Percentiles rank a stretch among this genome's conserved stretches.
Conservation (phyloP, 1,140 invertebrate genomes). For the Macrostomum lignano region DNA sequence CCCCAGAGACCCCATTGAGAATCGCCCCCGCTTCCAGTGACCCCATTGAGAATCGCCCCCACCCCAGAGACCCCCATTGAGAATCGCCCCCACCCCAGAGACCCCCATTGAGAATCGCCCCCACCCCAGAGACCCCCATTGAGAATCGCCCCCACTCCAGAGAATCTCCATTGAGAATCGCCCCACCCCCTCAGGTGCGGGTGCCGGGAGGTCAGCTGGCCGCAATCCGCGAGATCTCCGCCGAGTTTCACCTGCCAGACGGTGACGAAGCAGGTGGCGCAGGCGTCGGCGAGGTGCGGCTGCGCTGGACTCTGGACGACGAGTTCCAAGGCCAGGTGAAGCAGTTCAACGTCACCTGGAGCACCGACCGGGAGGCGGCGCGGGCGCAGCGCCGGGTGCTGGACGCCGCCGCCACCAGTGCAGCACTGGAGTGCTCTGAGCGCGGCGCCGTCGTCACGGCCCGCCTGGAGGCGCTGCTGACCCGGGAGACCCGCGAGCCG, state of each 20-base stretch:
- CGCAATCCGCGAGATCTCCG: constrained; percentile 3
- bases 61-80: too few species aligned
- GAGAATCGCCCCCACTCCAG: too few species aligned
- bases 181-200: constrained; percentile 17
- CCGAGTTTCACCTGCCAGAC: constrained; percentile 1
- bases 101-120: too few species aligned
- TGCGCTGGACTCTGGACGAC: constrained; percentile 16
- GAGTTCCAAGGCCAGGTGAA: constrained; percentile 12
- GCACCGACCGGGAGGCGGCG: constrained; percentile 14
- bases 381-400: constrained; percentile 19
- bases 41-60: too few species aligned
- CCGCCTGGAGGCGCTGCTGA: constrained; percentile 17
- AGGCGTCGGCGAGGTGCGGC: constrained; percentile 12
- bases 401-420: constrained; percentile 12
- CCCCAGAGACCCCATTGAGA: too few species aligned
- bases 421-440: too few species aligned
- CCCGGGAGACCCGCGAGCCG: constrained; percentile 12
- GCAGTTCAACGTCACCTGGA: constrained; percentile 24
- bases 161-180: too few species aligned
- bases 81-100: too few species aligned
- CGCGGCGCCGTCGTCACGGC: too few species aligned
- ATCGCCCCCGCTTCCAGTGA: too few species aligned
- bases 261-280: constrained; percentile 1
- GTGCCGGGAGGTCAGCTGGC: constrained; percentile 18
- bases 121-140: too few species aligned